Conservation (phyloP, 2,888 invertebrate species). For the Ormyrus labotus region DNA sequence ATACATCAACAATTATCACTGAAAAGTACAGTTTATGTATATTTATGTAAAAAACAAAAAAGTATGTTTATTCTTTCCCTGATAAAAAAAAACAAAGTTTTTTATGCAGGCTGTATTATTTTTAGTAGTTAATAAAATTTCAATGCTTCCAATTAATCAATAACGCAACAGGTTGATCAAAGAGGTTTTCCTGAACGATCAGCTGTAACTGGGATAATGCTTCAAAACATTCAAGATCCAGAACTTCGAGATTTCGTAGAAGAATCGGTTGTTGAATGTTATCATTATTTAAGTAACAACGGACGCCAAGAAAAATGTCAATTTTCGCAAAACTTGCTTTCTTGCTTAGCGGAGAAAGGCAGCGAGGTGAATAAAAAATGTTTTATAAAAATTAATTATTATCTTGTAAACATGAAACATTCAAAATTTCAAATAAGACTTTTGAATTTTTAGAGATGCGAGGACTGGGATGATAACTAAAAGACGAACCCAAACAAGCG, state of each 20-base stretch:
- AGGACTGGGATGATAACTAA: constrained; percentile 82
- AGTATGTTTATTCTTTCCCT: too few species aligned
- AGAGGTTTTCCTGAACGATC: constrained; percentile 82
- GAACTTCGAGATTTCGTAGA: constrained; percentile 83
- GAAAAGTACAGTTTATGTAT: too few species aligned
- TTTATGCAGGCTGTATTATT: too few species aligned
- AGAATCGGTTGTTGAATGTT: constrained; percentile 85
- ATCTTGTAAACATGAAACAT: neutral
- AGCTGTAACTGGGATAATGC: constrained; percentile 80
- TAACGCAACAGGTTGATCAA: constrained; percentile 77
- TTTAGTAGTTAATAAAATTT: too few species aligned
- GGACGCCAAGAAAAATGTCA: constrained; percentile 79
- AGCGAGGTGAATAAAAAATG: constrained; percentile 73
- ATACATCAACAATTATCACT: too few species aligned
- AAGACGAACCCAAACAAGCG: too few species aligned
- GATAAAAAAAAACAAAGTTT: too few species aligned
- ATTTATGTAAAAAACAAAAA: too few species aligned
- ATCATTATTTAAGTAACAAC: constrained; percentile 77
- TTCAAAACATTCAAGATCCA: constrained; percentile 80
- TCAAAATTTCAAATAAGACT: constrained; percentile 21
- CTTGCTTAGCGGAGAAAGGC: constrained; percentile 85
- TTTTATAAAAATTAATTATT: neutral
- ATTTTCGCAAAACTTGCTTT: constrained; percentile 81
- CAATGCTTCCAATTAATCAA: neutral
- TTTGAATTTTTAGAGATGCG: constrained; percentile 78